Evolutionary conservation across 2,113 vertebrate species (phyloP).

Genomic region (Jaculus jaculus): DNA sequence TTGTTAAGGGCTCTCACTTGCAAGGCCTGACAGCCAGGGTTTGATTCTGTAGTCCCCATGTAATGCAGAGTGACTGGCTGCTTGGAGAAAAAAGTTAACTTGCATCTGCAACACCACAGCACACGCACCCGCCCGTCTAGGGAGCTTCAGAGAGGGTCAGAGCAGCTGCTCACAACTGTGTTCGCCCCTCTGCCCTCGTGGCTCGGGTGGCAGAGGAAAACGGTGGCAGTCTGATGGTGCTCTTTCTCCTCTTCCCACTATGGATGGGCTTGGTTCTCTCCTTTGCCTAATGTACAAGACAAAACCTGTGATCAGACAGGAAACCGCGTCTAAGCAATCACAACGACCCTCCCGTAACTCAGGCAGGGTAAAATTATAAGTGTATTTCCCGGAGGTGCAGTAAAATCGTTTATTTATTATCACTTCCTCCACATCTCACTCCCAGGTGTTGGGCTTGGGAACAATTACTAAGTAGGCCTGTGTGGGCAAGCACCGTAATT

Average conservation of each 20-base stretch:
- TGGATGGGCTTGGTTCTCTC: conserved; percentile 9
- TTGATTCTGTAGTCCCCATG: too few species aligned
- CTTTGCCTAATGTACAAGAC: conserved; percentile 20
- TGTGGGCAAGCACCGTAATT: conserved; percentile 80
- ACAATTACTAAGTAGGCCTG: conserved; percentile 76
- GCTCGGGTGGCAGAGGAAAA: conserved; percentile 42
- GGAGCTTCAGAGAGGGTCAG: conserved; percentile 1
- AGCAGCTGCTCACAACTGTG: neutral
- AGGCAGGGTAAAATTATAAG: conserved; percentile 59
- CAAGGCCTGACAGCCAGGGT: too few species aligned
- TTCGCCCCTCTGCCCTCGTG: neutral
- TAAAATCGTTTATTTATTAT: conserved; percentile 74
- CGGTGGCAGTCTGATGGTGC: conserved; percentile 9
- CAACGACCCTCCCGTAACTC: conserved; percentile 29
- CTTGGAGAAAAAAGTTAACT: too few species aligned
- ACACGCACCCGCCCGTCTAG: conserved; percentile 10
- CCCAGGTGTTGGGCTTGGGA: conserved; percentile 77
- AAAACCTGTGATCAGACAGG: conserved; percentile 59
- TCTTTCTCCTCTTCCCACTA: conserved; percentile 13
- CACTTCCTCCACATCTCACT: conserved; percentile 70
- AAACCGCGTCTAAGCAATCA: conserved; percentile 42
- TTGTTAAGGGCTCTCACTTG: too few species aligned
- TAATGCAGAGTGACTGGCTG: too few species aligned
- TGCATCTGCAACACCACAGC: too few species aligned
- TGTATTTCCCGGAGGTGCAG: conserved; percentile 70